Base-by-base conservation (phyloP, 1,140 invertebrate genomes). In the Leptinotarsa defecta region DNA sequence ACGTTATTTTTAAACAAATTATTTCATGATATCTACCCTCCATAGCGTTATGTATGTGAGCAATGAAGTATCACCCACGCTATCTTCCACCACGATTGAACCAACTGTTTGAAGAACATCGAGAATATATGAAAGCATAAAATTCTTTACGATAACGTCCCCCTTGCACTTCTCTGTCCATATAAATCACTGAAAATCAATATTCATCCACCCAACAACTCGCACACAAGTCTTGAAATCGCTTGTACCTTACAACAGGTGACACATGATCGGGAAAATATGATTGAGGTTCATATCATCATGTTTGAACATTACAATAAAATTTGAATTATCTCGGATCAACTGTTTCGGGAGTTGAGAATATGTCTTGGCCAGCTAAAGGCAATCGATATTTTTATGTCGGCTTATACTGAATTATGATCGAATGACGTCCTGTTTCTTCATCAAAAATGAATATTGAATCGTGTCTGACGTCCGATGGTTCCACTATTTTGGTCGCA, bases 201-300 rank as follows among this genome's bases (percentile, higher is more conserved):
- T 75, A 81, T 68, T 76, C 71, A 34, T 79, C 48, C 20, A 61
- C 61, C 83, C 81, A 83, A 74, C 82, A 83, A 8, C 63, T 19
- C 13, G 69, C n/a, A n/a, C n/a, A 61, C 8, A 83, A 34, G 13
- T 81, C 20, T 78, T 79, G 76, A 75, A 85, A 85, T 71, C 80
- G 11, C 19, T 75, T 49, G 79, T 75, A 85, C 4, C 65, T 49
- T 70, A 86, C 83, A 77, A 85, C 82, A 13, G 79, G 77, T 71
- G 79, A 79, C n/a, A n/a, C n/a, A n/a, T n/a, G n/a, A 67, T 86
- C 81, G 19, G 80, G 74, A 83, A 85, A 71, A 85, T 80, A 79
- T 86, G 85, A 74, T 80, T 81, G 48, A 85, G 77, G 81, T 86
- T 86, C 19, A 79, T 77, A 68, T 84, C 81, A 83, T 85, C 83